Base-by-base conservation (phyloP, 2,113 vertebrate species). In the Scortum barcoo region DNA sequence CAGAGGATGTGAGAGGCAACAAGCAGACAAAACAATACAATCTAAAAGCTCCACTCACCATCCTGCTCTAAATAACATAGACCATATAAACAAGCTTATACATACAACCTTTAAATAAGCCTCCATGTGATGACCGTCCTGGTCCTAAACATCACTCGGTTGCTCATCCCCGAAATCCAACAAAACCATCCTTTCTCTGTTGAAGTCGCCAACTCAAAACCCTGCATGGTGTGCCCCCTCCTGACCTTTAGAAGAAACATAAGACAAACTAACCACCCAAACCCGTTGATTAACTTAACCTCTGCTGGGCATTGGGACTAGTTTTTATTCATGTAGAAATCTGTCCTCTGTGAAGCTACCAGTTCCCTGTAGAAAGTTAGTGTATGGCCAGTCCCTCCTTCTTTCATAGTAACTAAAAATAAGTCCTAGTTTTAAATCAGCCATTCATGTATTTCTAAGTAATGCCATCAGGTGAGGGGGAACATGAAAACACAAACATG, bases 1-100 rank as follows among this genome's bases (percentile, higher is more conserved):
- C 91, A 88, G 95, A 95, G 97, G 96, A 98, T 99, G 95, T 99
- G 96, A 97, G 90, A 83, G 87, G 42, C 79, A 62, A 40, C 14
- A n/a, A 80, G 81, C n/a, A 69, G 86, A 84, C 30, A 77, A 68
- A 86, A 76, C 72, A 74, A 81, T 66, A 86, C 84, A 90, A 91
- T 87, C 90, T 86, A 60, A 92, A 89, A 75, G 72, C 84, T 86
- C 77, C 58, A 54, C 70, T 90, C 57, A 86, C n/a, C 70, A 48
- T 58, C 79, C 53, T 80, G 53, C 85, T 84, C 83, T 76, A 60
- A 85, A 72, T 75, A 91, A 86, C 76, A 83, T 62, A 86, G 63
- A 74, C 85, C 83, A 74, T 78, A 76, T 84, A 84, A 73, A 84
- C 84, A 83, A 77, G 86, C 71, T 68, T 71, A 83, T 71, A 84